These are phyloP conservation scores for Ranitomeya imitator DNA, from an alignment of 2,113 vertebrate species.

Conservation along the genomic window DNA sequence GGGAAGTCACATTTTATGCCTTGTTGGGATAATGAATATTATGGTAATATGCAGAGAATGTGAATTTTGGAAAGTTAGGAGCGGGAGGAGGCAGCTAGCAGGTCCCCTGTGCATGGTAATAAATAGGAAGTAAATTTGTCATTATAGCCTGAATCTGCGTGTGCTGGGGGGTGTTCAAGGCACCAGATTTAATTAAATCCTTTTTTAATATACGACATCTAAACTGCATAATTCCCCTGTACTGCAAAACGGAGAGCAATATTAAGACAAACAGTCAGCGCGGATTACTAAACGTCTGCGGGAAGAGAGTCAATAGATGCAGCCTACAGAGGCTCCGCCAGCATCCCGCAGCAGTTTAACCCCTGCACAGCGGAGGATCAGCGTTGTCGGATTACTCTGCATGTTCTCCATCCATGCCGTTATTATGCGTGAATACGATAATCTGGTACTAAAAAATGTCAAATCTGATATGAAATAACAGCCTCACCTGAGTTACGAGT, in stretches of 20 bases:
- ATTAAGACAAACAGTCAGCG: slow-evolving; percentile 85
- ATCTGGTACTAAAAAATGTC: background rate
- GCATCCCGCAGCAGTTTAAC: slow-evolving; percentile 38
- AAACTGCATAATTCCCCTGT: slow-evolving; percentile 82
- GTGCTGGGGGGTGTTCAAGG: slow-evolving; percentile 72
- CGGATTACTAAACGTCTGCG: slow-evolving; percentile 83
- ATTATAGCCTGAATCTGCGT: slow-evolving; percentile 84
- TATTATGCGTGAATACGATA: background rate
- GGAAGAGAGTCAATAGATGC: slow-evolving; percentile 76
- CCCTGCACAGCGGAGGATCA: slow-evolving; percentile 21
- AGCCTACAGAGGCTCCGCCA: slow-evolving; percentile 16
- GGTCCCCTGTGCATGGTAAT: slow-evolving; percentile 84
- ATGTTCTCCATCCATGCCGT: background rate
- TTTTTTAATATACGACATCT: slow-evolving; percentile 87
- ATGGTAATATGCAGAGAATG: slow-evolving; percentile 86
- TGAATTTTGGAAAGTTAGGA: slow-evolving; percentile 84
- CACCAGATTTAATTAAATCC: slow-evolving; percentile 87
- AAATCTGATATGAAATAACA: too few species aligned
- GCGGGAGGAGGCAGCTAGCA: slow-evolving; percentile 80
- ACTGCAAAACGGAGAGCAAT: slow-evolving; percentile 77
- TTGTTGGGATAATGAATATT: slow-evolving; percentile 87
- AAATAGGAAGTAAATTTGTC: slow-evolving; percentile 87
- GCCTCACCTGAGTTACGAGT: background rate
- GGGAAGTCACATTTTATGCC: slow-evolving; percentile 84
- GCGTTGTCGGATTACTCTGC: slow-evolving; percentile 22